Percentiles rank a stretch among this genome's conserved stretches.
Conservation (phyloP, 2,113 vertebrate species). For the Toxotes jaculatrix region DNA sequence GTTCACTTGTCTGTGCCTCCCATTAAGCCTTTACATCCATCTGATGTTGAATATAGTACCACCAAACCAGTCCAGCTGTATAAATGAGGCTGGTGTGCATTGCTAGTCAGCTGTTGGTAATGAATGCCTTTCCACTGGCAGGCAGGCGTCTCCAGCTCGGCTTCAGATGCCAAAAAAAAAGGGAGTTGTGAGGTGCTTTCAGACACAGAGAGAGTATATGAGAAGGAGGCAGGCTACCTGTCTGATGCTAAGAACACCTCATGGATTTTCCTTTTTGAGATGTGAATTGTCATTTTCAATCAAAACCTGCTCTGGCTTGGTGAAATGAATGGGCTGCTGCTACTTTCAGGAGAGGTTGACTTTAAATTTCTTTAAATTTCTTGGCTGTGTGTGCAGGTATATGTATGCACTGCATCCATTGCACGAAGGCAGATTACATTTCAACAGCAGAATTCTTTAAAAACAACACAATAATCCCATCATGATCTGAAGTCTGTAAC, state of each 20-base stretch:
- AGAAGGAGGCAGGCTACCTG: constrained; percentile 35
- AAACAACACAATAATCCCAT: not conserved
- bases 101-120: constrained; percentile 67
- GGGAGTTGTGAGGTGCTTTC: constrained; percentile 42
- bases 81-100: constrained; percentile 64
- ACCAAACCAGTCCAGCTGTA: constrained; percentile 38
- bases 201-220: constrained; percentile 35
- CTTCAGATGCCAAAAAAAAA: constrained; percentile 51
- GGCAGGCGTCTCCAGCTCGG: constrained; percentile 27
- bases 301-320: not conserved
- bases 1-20: constrained; percentile 54
- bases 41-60: constrained; percentile 45
- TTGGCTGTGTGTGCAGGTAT: not conserved
- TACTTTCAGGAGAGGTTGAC: not conserved
- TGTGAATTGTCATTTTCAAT: constrained; percentile 18
- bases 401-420: not conserved
- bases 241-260: constrained; percentile 9
- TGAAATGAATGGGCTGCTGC: not conserved
- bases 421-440: not conserved
- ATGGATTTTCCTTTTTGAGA: constrained; percentile 25
- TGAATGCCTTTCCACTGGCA: constrained; percentile 51
- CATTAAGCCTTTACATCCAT: constrained; percentile 61
- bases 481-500: not conserved
- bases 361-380: not conserved
- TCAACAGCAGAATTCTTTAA: not conserved